These are phyloP conservation scores for Glossosoma conforme DNA, from an alignment of 1,140 invertebrate species.

Conservation along the genomic window DNA sequence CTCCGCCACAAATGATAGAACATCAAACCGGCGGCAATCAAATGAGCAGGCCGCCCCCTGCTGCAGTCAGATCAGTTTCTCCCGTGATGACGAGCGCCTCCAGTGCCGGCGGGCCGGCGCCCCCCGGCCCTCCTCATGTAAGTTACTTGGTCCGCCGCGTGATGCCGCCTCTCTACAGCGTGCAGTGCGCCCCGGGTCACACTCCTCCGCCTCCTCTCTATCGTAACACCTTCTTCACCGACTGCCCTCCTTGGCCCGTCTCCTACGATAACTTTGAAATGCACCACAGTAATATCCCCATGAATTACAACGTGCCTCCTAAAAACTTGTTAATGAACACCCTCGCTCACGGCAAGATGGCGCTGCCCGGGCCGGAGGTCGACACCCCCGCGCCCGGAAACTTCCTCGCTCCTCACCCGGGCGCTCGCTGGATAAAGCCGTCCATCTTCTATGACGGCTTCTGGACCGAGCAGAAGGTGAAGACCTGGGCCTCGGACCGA, in stretches of 20 bases:
- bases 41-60: background rate
- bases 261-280: slow-evolving; percentile 41
- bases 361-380: slow-evolving; percentile 33
- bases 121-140: slow-evolving; percentile 41
- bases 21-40: slow-evolving; percentile 15
- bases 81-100: slow-evolving; percentile 2
- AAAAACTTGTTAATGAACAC: slow-evolving; percentile 41
- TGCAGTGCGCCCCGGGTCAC: slow-evolving; percentile 22
- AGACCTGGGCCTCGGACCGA: slow-evolving; percentile 48
- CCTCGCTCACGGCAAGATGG: slow-evolving; percentile 22
- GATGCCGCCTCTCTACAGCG: slow-evolving; percentile 39
- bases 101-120: slow-evolving; percentile 23
- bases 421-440: slow-evolving; percentile 45
- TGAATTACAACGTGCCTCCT: slow-evolving; percentile 44
- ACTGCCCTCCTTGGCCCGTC: slow-evolving; percentile 43
- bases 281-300: slow-evolving; percentile 39
- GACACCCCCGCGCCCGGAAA: slow-evolving; percentile 28
- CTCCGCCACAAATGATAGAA: background rate
- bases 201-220: slow-evolving; percentile 34
- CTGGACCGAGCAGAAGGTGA: slow-evolving; percentile 50
- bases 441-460: slow-evolving; percentile 49
- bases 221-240: slow-evolving; percentile 39
- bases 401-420: slow-evolving; percentile 17
- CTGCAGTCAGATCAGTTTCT: background rate
- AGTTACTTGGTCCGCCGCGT: slow-evolving; percentile 45